These are phyloP conservation scores for Lottia gigantea DNA, from an alignment of 2,888 invertebrate species.

Conservation along the genomic window DNA sequence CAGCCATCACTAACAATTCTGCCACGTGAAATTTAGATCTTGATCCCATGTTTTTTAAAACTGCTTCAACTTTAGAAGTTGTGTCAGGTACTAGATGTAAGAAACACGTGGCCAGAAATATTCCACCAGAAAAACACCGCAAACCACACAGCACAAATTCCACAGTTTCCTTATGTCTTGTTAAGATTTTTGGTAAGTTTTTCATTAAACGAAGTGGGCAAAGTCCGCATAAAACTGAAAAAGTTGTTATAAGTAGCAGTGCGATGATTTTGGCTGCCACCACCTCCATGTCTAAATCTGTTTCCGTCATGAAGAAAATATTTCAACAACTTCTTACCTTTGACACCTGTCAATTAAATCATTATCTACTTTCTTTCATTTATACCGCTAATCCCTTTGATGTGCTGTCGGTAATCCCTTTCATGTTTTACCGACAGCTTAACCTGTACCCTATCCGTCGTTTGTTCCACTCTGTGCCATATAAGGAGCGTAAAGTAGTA, in stretches of 20 bases:
- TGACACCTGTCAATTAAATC: not conserved
- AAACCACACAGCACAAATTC: conserved; percentile 54
- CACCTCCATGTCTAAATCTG: conserved; percentile 52
- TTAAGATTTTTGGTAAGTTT: conserved; percentile 44
- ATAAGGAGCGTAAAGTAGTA: too few relatives aligned
- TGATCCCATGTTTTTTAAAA: conserved; percentile 51
- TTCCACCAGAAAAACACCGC: conserved; percentile 52
- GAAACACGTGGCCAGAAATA: conserved; percentile 56
- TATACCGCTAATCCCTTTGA: not conserved
- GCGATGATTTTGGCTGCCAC: conserved; percentile 58
- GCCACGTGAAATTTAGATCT: conserved; percentile 54
- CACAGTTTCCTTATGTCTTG: conserved; percentile 40
- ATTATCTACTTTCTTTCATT: not conserved
- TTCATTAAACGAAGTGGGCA: conserved; percentile 51
- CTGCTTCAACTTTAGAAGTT: conserved; percentile 47
- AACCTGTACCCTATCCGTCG: not conserved
- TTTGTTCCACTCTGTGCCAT: too few relatives aligned
- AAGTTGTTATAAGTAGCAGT: conserved; percentile 46
- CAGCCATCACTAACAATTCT: conserved; percentile 56
- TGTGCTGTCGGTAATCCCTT: conserved; percentile 1
- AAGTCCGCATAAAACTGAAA: conserved; percentile 52
- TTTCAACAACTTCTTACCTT: conserved; percentile 2
- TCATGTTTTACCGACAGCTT: not conserved
- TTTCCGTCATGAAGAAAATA: not conserved
- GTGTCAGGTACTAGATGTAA: conserved; percentile 58